Evolutionary conservation across 2,888 invertebrate genomes (phyloP).

Genomic region (Pimpla rufipes): DNA sequence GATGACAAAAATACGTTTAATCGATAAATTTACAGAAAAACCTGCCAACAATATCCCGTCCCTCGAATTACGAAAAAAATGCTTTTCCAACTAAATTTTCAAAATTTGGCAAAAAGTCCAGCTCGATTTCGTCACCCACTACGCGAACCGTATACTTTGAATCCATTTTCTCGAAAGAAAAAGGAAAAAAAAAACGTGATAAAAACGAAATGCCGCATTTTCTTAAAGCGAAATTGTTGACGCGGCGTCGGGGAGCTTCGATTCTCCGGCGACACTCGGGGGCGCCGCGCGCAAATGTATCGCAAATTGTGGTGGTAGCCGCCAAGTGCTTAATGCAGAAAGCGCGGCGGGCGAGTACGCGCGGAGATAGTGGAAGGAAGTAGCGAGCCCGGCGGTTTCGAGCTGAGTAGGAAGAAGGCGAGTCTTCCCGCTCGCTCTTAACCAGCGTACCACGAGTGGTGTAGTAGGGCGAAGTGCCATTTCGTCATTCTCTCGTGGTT

Average conservation of each 20-base stretch:
- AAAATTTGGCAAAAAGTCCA: neutral
- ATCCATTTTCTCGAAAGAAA: no score
- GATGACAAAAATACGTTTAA: no score
- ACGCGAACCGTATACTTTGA: no score
- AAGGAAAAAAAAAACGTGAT: neutral
- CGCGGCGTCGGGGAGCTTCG: constrained; percentile 6
- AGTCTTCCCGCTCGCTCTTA: no score
- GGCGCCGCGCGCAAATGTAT: constrained; percentile 82
- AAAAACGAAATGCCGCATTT: neutral
- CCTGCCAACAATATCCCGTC: no score
- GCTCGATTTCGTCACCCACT: no score
- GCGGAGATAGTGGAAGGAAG: constrained; percentile 71
- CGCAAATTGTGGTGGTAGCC: constrained; percentile 84
- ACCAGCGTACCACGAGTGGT: constrained; percentile 66
- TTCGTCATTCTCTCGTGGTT: constrained; percentile 72
- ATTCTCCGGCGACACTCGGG: constrained; percentile 62
- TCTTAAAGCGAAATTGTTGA: neutral
- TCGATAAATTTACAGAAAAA: no score
- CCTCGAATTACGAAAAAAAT: no score
- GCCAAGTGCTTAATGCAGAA: constrained; percentile 84
- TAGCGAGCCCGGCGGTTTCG: constrained; percentile 69
- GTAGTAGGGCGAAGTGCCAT: constrained; percentile 79
- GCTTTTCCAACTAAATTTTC: neutral
- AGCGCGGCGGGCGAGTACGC: constrained; percentile 70
- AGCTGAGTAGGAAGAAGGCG: constrained; percentile 68